Percentiles rank a stretch among this genome's conserved stretches.
These are phyloP conservation scores for Galago senegalensis DNA, from an alignment of 2,797 vertebrate genomes.

Conservation along the genomic window DNA sequence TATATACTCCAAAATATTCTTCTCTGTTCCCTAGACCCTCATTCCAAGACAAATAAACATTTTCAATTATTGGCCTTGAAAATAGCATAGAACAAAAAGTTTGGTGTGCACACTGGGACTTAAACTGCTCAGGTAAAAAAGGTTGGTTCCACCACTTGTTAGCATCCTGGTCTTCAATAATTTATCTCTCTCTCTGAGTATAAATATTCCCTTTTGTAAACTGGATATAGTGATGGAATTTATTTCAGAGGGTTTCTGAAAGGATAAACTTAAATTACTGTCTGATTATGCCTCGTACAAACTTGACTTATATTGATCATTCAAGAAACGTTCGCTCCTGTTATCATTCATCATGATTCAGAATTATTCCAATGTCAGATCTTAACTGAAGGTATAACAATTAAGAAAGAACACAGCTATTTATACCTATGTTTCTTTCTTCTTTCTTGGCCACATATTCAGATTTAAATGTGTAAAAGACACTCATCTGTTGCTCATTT, in stretches of 20 bases:
- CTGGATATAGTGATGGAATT: neutral
- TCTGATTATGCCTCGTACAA: neutral
- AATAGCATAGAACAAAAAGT: neutral
- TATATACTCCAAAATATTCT: neutral
- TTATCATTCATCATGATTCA: neutral
- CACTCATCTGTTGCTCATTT: neutral
- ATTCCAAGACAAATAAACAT: neutral
- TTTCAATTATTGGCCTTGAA: neutral
- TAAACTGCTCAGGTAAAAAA: neutral
- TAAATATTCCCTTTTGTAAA: neutral
- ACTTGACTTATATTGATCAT: neutral
- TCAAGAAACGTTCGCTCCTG: neutral
- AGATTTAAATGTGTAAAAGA: neutral
- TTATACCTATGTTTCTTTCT: no score
- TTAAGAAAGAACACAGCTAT: no score
- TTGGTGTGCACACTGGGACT: neutral
- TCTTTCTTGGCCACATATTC: neutral
- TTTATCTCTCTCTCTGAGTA: neutral
- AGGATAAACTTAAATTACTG: neutral
- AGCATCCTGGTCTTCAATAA: neutral
- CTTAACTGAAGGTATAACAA: neutral
- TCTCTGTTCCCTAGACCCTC: neutral
- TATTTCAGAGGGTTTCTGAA: neutral
- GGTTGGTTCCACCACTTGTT: neutral
- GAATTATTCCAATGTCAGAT: neutral